phyloP scores from a whole-genome alignment of 2,113 vertebrate genomes.

The Melanostigma gelatinosum region DNA sequence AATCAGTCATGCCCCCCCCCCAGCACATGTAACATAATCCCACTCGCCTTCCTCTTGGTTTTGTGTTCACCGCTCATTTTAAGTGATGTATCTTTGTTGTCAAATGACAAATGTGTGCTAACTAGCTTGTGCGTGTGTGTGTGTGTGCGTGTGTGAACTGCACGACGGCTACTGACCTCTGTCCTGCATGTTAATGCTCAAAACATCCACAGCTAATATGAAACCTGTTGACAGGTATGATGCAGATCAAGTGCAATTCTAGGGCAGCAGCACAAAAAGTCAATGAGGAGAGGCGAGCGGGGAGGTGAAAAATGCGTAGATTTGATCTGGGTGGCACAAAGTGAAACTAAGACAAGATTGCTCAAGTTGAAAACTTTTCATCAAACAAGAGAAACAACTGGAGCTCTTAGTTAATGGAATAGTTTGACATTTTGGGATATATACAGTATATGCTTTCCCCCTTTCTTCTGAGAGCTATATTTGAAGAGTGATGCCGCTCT shows the following conservation, averaged over 20 bases:
- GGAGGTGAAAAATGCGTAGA: neutral
- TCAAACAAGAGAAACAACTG: slow-evolving; percentile 7
- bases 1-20: slow-evolving; percentile 63
- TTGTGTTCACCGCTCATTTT: slow-evolving; percentile 69
- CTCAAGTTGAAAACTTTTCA: slow-evolving; percentile 1
- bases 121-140: slow-evolving; percentile 45
- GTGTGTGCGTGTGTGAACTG: slow-evolving; percentile 26
- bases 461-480: neutral
- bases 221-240: slow-evolving; percentile 66
- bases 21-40: slow-evolving; percentile 66
- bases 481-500: neutral
- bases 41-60: slow-evolving; percentile 59
- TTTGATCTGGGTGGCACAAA: slow-evolving; percentile 9
- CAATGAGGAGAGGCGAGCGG: neutral
- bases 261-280: slow-evolving; percentile 30
- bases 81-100: slow-evolving; percentile 78
- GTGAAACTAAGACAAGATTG: neutral
- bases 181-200: slow-evolving; percentile 44
- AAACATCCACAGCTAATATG: slow-evolving; percentile 54
- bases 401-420: neutral
- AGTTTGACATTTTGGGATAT: neutral
- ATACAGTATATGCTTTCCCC: neutral
- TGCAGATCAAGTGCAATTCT: slow-evolving; percentile 57
- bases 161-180: slow-evolving; percentile 56
- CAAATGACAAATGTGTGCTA: slow-evolving; percentile 77